Percentiles rank a stretch among this genome's conserved stretches.
These are phyloP conservation scores for Belonocnema kinseyi DNA, from an alignment of 1,140 invertebrate species.

Conservation along the genomic window DNA sequence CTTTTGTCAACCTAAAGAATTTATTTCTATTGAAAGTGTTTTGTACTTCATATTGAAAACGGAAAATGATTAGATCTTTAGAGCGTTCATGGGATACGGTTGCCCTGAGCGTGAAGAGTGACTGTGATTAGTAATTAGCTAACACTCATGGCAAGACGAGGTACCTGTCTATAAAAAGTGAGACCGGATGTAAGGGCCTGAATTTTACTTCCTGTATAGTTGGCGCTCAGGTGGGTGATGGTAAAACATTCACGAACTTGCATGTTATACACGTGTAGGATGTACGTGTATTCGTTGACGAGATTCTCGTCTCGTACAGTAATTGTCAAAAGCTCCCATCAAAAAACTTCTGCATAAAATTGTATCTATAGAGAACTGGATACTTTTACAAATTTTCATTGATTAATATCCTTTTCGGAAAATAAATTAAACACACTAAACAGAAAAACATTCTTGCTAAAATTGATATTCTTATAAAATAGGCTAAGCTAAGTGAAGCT, in stretches of 20 bases:
- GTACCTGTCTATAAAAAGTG: conserved; percentile 63
- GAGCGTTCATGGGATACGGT: not conserved
- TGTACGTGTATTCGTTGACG: not conserved
- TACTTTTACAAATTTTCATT: conserved; percentile 37
- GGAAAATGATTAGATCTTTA: not conserved
- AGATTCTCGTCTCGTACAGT: conserved; percentile 1
- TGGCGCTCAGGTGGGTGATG: conserved; percentile 43
- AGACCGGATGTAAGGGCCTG: conserved; percentile 62
- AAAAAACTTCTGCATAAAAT: not conserved
- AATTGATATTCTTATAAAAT: too few species aligned
- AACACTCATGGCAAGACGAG: conserved; percentile 48
- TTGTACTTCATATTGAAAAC: too few species aligned
- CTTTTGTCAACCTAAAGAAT: too few species aligned
- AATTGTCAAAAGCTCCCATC: not conserved
- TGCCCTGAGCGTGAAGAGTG: conserved; percentile 7
- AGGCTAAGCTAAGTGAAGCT: too few species aligned
- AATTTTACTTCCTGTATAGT: conserved; percentile 59
- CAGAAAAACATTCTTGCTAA: too few species aligned
- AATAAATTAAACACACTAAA: too few species aligned
- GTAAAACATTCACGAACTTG: conserved; percentile 27
- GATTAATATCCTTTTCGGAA: too few species aligned
- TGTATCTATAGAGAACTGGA: conserved; percentile 41
- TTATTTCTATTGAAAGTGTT: too few species aligned
- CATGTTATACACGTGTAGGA: conserved; percentile 16
- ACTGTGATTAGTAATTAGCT: conserved; percentile 50